A percentile compares a stretch with the other conserved stretches of the same genome.
Evolutionary conservation across 2,888 invertebrate genomes (phyloP).

Genomic region (Hetaerina titia): DNA sequence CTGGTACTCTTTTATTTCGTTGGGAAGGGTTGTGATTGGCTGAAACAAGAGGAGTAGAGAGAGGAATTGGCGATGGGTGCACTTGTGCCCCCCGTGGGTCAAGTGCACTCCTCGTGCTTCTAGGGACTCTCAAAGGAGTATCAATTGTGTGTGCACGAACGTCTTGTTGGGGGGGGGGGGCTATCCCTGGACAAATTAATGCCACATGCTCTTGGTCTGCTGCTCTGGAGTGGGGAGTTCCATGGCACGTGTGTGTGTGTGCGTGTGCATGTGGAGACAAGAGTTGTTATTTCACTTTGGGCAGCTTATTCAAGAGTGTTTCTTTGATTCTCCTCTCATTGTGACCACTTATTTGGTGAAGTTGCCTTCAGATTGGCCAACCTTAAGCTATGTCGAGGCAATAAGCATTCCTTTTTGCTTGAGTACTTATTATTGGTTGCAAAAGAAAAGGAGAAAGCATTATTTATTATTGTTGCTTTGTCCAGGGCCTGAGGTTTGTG

Average conservation of each 20-base stretch:
- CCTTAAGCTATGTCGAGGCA: constrained; percentile 48
- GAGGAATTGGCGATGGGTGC: background rate
- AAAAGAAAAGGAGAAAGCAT: constrained; percentile 49
- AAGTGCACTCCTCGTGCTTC: background rate
- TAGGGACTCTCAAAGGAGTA: background rate
- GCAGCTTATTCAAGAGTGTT: constrained; percentile 51
- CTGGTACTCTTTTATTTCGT: background rate
- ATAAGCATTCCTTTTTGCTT: constrained; percentile 58
- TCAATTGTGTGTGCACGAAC: background rate
- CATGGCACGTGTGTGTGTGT: background rate
- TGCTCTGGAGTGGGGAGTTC: background rate
- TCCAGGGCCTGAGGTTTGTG: constrained; percentile 54
- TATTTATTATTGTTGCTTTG: constrained; percentile 64
- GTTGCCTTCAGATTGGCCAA: constrained; percentile 26
- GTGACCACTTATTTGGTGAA: constrained; percentile 52
- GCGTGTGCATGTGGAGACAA: constrained; percentile 8
- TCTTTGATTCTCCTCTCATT: background rate
- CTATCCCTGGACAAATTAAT: background rate
- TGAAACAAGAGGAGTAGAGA: background rate
- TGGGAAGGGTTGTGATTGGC: background rate
- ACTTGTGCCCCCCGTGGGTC: background rate
- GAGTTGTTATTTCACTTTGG: constrained; percentile 39
- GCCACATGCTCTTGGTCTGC: background rate
- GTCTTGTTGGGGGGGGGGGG: background rate
- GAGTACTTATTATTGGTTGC: constrained; percentile 54